Evolutionary conservation across 1,140 invertebrate species (phyloP).

Genomic region (Uloborus diversus): DNA sequence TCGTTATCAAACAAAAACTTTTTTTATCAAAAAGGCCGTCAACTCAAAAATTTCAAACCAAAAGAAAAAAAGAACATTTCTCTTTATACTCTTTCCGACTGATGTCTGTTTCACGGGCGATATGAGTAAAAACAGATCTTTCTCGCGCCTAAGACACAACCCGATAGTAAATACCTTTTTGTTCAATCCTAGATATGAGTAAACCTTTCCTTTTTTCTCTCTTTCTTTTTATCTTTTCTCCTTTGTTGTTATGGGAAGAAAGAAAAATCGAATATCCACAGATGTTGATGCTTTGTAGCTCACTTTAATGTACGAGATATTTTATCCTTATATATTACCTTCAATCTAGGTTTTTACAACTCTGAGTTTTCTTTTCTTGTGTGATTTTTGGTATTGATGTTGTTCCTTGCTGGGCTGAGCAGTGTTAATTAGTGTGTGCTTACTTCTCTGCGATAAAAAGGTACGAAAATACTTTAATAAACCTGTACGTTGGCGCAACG

Average conservation of each 20-base stretch:
- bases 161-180: constrained; percentile 21
- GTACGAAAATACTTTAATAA: no score
- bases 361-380: background rate
- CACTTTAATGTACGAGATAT: background rate
- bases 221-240: background rate
- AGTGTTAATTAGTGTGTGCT: no score
- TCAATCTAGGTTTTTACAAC: background rate
- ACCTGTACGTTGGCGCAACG: no score
- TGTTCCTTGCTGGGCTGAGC: no score
- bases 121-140: constrained; percentile 11
- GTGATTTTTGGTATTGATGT: background rate
- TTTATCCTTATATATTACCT: background rate
- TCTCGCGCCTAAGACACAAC: background rate
- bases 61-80: no score
- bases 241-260: background rate
- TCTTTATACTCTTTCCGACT: background rate
- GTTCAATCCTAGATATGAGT: background rate
- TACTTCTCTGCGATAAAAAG: no score
- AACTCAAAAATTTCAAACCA: no score
- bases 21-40: no score
- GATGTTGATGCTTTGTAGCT: constrained; percentile 34
- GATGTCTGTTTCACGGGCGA: constrained; percentile 15
- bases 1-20: no score
- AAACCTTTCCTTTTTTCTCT: background rate
- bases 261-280: constrained; percentile 37